Base-by-base conservation (phyloP, 2,113 vertebrate species). In the Atlantisia rogersi region DNA sequence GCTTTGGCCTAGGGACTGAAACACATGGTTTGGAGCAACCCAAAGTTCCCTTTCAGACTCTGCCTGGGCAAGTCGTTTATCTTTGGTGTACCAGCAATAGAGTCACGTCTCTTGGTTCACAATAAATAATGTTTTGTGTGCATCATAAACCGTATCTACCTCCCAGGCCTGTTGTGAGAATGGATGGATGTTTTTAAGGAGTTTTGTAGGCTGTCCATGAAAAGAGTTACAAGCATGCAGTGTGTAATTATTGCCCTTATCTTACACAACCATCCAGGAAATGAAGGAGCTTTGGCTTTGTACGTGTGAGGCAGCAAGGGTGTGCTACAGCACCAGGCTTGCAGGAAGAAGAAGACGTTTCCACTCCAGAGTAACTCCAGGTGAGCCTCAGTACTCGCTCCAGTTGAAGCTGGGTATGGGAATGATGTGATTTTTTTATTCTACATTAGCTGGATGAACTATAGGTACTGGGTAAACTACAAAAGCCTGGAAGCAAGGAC, bases 41-140 rank as follows among this genome's bases (percentile, higher is more conserved):
- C 10, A 0, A 28, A 79, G 48, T 35, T 95, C 81, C 74, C 81
- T 95, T 65, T 70, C 70, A 94, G 77, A 67, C 67, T 95, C 65
- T 92, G 91, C 67, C 85, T 68, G 74, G 88, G 86, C 95, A 94
- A 79, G 88, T 63, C 50, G 3, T 93, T 95, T 95, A 88, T 93
- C 65, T 92, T 76, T 35, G 74, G 56, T 86, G 56, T 53, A 70
- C 86, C 88, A 93, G 88, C 70, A 92, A 55, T 10, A 70, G 71
- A 91, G 25, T 29, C 39, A 42, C 70, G 58, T 73, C 76, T 95
- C 85, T 87, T 5, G 2, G 81, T 82, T 90, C 46, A 69, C 60
- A 75, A 59, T 63, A 86, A 90, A 88, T 80, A 82, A 91, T 85
- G 88, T 37, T 42, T 91, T 94, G 32, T 82, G 42, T 85, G 50